Conservation (phyloP, 2,888 invertebrate species). For the Salticus scenicus region DNA sequence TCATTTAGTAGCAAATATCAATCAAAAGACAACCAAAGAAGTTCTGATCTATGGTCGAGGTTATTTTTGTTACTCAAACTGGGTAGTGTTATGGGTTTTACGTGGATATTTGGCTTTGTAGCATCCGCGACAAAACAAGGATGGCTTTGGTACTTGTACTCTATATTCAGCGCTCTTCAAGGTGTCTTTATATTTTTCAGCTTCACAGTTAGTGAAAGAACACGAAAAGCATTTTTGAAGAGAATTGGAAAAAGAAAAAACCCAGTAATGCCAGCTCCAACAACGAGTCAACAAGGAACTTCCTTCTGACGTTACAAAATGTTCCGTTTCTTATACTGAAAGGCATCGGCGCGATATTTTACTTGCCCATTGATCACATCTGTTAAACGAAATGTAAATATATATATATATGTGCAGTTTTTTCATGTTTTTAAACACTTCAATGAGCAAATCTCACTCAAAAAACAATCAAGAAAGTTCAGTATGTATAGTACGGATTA, state of each 20-base stretch:
- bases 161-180: slow-evolving; percentile 77
- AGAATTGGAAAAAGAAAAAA: slow-evolving; percentile 15
- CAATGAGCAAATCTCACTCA: too few relatives aligned
- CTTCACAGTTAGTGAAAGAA: slow-evolving; percentile 78
- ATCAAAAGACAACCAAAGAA: background rate
- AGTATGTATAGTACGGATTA: too few relatives aligned
- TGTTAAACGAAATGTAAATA: too few relatives aligned
- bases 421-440: too few relatives aligned
- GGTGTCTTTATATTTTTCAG: slow-evolving; percentile 78
- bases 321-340: too few relatives aligned
- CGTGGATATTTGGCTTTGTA: slow-evolving; percentile 77
- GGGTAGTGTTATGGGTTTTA: slow-evolving; percentile 78
- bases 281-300: background rate
- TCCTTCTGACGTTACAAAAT: too few relatives aligned
- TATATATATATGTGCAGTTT: too few relatives aligned
- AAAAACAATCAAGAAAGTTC: too few relatives aligned
- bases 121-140: slow-evolving; percentile 76
- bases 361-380: too few relatives aligned
- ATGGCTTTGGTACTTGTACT: slow-evolving; percentile 77
- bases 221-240: slow-evolving; percentile 67
- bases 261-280: slow-evolving; percentile 25
- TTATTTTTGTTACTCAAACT: slow-evolving; percentile 76
- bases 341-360: too few relatives aligned
- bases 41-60: slow-evolving; percentile 4
- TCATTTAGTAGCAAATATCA: slow-evolving; percentile 27